Percentiles rank a stretch among this genome's conserved stretches.
phyloP scores from a whole-genome alignment of 2,888 invertebrate species.

The Aethes cnicana region DNA sequence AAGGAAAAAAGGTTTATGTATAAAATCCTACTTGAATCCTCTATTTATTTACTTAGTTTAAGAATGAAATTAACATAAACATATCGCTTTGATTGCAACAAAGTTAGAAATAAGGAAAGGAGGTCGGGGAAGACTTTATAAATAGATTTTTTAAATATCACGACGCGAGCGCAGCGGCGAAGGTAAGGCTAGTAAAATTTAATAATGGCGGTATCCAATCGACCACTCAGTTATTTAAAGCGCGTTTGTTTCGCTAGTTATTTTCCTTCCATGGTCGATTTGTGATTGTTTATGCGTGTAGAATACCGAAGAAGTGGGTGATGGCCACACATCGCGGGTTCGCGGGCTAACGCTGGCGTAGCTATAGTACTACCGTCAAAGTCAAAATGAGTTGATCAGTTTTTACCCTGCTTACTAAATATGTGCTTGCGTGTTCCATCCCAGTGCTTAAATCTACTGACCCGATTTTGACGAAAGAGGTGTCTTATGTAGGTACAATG shows the following conservation, averaged over 20 bases:
- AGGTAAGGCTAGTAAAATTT: neutral
- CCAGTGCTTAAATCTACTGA: too few species aligned
- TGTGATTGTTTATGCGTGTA: conserved; percentile 10
- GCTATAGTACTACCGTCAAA: neutral
- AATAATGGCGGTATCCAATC: neutral
- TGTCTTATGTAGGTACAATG: too few species aligned
- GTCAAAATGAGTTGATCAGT: neutral
- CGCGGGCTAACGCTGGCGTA: too few species aligned
- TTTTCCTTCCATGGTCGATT: conserved; percentile 7
- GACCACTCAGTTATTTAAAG: neutral
- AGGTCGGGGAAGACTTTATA: too few species aligned
- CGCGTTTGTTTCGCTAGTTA: neutral
- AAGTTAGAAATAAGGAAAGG: conserved; percentile 1
- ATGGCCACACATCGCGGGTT: conserved; percentile 4
- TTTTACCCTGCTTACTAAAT: neutral
- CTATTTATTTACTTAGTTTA: too few species aligned
- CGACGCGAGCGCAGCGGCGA: neutral
- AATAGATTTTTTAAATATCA: too few species aligned
- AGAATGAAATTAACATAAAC: too few species aligned
- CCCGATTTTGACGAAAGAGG: too few species aligned
- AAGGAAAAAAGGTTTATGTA: too few species aligned
- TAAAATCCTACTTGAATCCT: too few species aligned
- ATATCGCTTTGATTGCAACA: too few species aligned
- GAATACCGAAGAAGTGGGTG: conserved; percentile 6
- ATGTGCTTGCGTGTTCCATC: too few species aligned